A percentile compares a stretch with the other conserved stretches of the same genome.
Conservation (phyloP, 1,140 invertebrate genomes). For the Teleopsis dalmanni region DNA sequence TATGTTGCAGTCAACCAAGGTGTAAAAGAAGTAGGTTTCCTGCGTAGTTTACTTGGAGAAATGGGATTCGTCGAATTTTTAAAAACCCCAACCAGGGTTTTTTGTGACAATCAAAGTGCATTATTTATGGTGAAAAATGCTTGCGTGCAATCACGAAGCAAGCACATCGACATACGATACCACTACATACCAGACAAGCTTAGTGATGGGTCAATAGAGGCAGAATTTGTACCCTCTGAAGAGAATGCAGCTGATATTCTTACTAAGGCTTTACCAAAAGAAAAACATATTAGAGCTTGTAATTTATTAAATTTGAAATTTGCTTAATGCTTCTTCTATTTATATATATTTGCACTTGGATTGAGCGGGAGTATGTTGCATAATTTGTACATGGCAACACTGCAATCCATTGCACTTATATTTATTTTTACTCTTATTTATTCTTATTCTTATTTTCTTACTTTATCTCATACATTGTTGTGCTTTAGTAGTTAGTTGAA, state of each 20-base stretch:
- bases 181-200: constrained; percentile 4
- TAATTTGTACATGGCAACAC: too few relatives aligned
- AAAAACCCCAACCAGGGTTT: neutral
- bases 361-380: constrained; percentile 1
- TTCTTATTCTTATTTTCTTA: too few relatives aligned
- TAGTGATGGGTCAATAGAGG: neutral
- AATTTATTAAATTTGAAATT: neutral
- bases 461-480: too few relatives aligned
- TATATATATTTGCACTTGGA: neutral
- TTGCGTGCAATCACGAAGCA: constrained; percentile 1
- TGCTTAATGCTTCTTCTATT: neutral
- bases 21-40: constrained; percentile 38
- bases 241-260: constrained; percentile 8
- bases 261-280: constrained; percentile 9
- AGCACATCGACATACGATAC: constrained; percentile 8
- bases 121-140: constrained; percentile 4
- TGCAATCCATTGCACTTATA: too few relatives aligned
- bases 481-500: too few relatives aligned
- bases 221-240: constrained; percentile 5
- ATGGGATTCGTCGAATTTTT: neutral
- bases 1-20: constrained; percentile 43
- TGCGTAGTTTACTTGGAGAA: constrained; percentile 25
- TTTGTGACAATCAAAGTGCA: constrained; percentile 1
- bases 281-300: constrained; percentile 1
- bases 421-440: too few relatives aligned